Evolutionary conservation across 2,797 vertebrate species (phyloP), one percentile per base, ranked within the genome.

Genomic region (Selene dorsalis): DNA sequence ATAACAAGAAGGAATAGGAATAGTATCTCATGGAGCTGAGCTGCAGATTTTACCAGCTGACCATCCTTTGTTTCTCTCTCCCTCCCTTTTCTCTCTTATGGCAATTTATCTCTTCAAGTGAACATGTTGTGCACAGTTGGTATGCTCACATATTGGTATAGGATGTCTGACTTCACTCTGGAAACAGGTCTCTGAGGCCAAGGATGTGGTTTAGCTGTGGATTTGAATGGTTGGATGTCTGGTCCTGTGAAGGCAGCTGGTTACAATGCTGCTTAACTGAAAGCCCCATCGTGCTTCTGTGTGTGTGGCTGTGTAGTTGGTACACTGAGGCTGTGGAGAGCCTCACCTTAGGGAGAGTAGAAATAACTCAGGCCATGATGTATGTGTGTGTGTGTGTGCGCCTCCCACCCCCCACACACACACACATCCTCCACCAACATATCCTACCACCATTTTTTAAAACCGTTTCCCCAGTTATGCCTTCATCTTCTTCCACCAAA

Each of bases 321-420:
- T 69, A 41, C 76, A 60, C 35, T 56, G 55, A 69, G 67, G 73
- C 70, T 78, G 83, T 80, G 73, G 68, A 84, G 77, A 82, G 75
- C 73, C 50, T 88, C 83, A 87, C 85, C 78, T 82, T 63, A 41
- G 73, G 77, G 74, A 86, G 70, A 80, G 71, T 86, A 87, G 82
- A 90, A 90, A 91, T 90, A 87, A 80, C 83, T 85, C 52, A 0
- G 64, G 58, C 61, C 64, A 82, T 75, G 26, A 41, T 73, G 73
- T 79, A 35, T 68, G 71, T 48, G 56, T 38, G 10, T 59, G 32
- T 32, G 38, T 22, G 28, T 35, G 14, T 20, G 24, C 43, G n/a
- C n/a, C n/a, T n/a, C n/a, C n/a, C 62, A 22, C 75, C 77, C 75
- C 30, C 6, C 32, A 35, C 32, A 86, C 83, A 35, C 73, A 35